Percentiles rank a stretch among this genome's conserved stretches.
phyloP scores from a whole-genome alignment of 2,888 invertebrate species.

The Eubasilissa splendida region DNA sequence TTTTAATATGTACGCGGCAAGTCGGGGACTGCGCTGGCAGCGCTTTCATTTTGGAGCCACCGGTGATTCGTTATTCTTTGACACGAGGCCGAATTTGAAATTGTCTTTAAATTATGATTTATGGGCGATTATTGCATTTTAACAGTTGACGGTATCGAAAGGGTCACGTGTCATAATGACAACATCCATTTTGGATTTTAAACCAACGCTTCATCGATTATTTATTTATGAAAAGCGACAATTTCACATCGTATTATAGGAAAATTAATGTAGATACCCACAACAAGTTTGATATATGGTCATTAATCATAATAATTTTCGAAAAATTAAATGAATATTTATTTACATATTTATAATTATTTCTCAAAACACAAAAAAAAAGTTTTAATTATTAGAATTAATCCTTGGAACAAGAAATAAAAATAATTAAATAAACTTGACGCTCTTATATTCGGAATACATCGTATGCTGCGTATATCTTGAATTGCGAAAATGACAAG shows the following conservation, averaged over 20 bases:
- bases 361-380: too few relatives aligned
- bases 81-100: constrained; percentile 48
- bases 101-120: constrained; percentile 57
- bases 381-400: too few relatives aligned
- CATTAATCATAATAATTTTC: too few relatives aligned
- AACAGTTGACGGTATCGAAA: constrained; percentile 13
- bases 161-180: constrained; percentile 39
- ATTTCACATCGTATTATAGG: not conserved
- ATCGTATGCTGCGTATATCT: too few relatives aligned
- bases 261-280: too few relatives aligned
- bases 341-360: too few relatives aligned
- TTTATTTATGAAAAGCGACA: not conserved
- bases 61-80: constrained; percentile 44
- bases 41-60: not conserved
- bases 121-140: constrained; percentile 48
- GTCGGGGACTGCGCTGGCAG: constrained; percentile 13
- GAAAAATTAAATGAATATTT: too few relatives aligned
- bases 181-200: not conserved
- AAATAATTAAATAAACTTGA: too few relatives aligned
- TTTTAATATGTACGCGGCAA: constrained; percentile 50
- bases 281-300: too few relatives aligned
- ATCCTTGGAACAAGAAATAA: too few relatives aligned
- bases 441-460: too few relatives aligned
- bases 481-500: too few relatives aligned
- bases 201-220: not conserved